A percentile compares a stretch with the other conserved stretches of the same genome.
These are phyloP conservation scores for Vultur gryphus DNA, from an alignment of 2,797 vertebrate species.

Conservation along the genomic window DNA sequence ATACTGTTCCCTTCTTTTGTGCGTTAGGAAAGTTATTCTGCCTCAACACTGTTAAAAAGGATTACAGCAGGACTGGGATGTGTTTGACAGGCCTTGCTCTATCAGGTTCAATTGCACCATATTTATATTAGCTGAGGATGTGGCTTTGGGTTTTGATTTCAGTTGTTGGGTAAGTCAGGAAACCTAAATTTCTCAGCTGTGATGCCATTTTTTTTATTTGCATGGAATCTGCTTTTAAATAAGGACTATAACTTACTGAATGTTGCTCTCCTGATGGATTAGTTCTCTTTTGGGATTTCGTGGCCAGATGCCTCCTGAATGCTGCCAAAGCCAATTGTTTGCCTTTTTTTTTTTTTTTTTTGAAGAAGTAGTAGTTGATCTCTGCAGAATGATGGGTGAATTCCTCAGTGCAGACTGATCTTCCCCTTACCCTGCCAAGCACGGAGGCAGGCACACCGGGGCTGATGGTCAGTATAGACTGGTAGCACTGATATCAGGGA, in stretches of 20 bases:
- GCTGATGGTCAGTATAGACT: not conserved
- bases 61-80: not conserved
- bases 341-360: not conserved
- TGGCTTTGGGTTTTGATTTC: conserved; percentile 30
- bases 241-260: not conserved
- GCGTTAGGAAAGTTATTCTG: not conserved
- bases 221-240: not conserved
- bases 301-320: not conserved
- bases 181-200: not conserved
- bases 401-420: not conserved
- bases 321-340: not conserved
- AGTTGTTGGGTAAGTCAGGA: not conserved
- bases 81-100: not conserved
- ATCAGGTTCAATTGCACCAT: not conserved
- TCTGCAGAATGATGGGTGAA: not conserved
- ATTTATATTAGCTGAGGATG: conserved; percentile 10
- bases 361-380: not conserved
- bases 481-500: not conserved
- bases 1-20: not conserved
- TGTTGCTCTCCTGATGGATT: not conserved
- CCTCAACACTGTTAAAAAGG: not conserved
- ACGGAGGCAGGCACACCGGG: accelerated
- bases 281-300: not conserved
- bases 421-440: not conserved
- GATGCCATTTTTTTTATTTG: not conserved